Base-by-base conservation (phyloP, 2,888 invertebrate genomes). In the Dione vanillae region DNA sequence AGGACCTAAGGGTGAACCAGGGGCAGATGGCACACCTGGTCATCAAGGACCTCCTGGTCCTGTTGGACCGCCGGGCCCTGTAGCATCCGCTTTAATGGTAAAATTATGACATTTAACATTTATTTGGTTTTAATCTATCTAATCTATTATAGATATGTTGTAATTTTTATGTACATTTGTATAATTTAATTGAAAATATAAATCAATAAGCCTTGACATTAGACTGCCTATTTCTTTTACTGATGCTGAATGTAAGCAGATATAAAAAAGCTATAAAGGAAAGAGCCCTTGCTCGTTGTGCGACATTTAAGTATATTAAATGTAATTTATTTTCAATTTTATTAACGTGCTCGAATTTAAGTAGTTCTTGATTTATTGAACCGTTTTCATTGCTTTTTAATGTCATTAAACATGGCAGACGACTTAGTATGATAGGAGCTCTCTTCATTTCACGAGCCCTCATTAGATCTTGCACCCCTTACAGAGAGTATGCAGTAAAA, bases 1-100 rank as follows among this genome's bases (percentile, higher is more conserved):
- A 79, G 97, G 97, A 27, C 94, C 95, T 43, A 97, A 97, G 90
- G 97, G 97, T 27, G 96, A 96, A 76, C 94, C 96, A 65, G 97
- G 97, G 27, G 88, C 94, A 59, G 96, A 96, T 81, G 97, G 96
- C 0, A 85, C 94, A 61, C 94, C 96, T 20, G 97, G 97, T 6
- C 88, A 94, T 40, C 91, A 93, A 75, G 96, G 97, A 41, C 95
- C 95, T 10, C 95, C 95, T 65, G 97, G 96, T 62, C 96, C 95
- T 70, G 95, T 96, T 68, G 96, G 96, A 49, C 95, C 96, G 8
- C 89, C 94, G 0, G 93, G 82, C 35, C 49, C 27, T 8, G 78
- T 79, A 1, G 75, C 85, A 2, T 80, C 87, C 62, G 82, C 87
- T 5, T 77, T 91, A 45, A 83, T 91, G 74, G 92, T 90, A 77